Base-by-base conservation (phyloP, 1,140 invertebrate genomes). In the Microplitis mediator region DNA sequence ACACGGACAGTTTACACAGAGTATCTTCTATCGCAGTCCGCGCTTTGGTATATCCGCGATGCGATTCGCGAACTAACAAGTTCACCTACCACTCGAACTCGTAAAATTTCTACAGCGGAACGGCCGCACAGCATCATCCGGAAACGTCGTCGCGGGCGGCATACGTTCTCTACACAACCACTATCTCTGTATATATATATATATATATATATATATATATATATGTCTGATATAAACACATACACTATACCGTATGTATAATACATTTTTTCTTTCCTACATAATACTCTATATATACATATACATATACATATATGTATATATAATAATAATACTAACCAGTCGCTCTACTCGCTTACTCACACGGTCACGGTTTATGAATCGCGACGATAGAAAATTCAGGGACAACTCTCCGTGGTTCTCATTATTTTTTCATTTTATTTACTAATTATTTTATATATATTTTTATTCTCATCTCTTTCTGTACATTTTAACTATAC, bases 51-150 rank as follows among this genome's bases (percentile, higher is more conserved):
- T 11, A 45, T 45, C 39, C 39, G 39, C 39, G 39, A 45, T 2
- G 39, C 39, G 39, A 45, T 45, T 11, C 39, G 39, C 8, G 39
- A 45, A 45, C 39, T 45, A 45, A 45, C 39, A 45, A 45, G 62
- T 64, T 32, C 62, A 34, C 60, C 23, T 31, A 35, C 39, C 16
- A 13, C 65, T 51, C 11, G 45, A 54, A 52, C 65, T 67, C 65
- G 65, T 71, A 71, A 71, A 63, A 71, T 71, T 52, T 62, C 69
- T 23, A 16, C 65, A 67, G 50, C 69, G 52, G 68, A 71, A 52
- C 45, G 56, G 62, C 52, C 34, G 35, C 31, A 51, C 50, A 39
- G 31, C 70, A 72, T 63, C 63, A 72, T 72, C 70, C 70, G 63
- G 63, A 54, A 63, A 69, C 35, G 54, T 32, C n/a, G 62, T 52